Base-by-base conservation (phyloP, 2,888 invertebrate genomes). In the Clanis bilineata region DNA sequence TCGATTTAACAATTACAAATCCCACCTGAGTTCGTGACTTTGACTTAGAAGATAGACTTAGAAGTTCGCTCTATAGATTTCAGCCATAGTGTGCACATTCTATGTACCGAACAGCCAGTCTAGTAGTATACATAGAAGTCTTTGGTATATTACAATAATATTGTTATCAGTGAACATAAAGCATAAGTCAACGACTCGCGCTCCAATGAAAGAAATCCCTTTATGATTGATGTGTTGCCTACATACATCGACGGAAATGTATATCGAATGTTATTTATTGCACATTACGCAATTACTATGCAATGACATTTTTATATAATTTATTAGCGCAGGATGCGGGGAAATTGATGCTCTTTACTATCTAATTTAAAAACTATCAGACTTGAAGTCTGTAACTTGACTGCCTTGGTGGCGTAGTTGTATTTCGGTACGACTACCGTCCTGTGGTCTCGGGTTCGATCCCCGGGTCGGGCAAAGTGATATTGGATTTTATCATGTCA, bases 181-280 rank as follows among this genome's bases (percentile, higher is more conserved):
- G 77, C 77, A 83, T 85, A 87, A 86, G 85, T 86, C 86, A 87
- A 83, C 83, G 87, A 85, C 86, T 83, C 72, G 62, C 61, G 62
- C 69, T 68, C 65, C 62, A 79, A 82, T 82, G 80, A 84, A 87
- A 83, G 80, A 82, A 82, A 75, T 72, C 67, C 75, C 76, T 73
- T 71, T 72, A 73, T 71, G 74, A 77, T 74, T 70, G 69, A 76
- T 78, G 76, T 73, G 68, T 66, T 60, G 62, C 69, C 66, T 68
- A 69, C 69, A 63, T 61, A 70, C 69, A 71, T 69, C 64, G 67
- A 61, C 65, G 71, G 73, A 73, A 76, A 74, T 72, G 71, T 71
- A 71, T 74, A 67, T 72, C 69, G 66, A n/a, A 62, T 62, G 56
- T 72, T 77, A 76, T 76, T 74, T 72, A 77, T 73, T 62, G 63